Conservation (phyloP, 2,113 vertebrate genomes). For the Bucco capensis region DNA sequence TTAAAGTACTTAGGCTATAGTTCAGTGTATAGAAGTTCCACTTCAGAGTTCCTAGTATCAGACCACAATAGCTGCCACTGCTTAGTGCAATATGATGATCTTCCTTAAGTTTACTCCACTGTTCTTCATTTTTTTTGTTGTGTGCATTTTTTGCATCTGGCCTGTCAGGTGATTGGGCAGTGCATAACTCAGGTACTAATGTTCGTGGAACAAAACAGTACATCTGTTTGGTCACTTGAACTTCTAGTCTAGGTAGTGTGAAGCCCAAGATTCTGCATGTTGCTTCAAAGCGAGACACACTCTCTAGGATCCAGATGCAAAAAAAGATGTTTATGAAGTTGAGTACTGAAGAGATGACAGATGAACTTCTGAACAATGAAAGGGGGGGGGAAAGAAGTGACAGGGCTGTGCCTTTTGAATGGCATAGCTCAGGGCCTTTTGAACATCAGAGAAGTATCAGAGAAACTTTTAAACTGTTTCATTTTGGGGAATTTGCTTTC, state of each 20-base stretch:
- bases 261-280: not conserved
- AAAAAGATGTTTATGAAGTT: not conserved
- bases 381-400: not conserved
- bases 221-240: not conserved
- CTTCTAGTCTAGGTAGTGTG: not conserved
- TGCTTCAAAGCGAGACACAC: not conserved
- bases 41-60: not conserved
- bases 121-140: not conserved
- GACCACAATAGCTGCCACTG: not conserved
- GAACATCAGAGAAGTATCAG: not conserved
- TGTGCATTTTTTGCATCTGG: not conserved
- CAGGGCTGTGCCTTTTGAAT: not conserved
- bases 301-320: not conserved
- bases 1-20: not conserved
- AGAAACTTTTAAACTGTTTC: not conserved
- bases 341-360: not conserved
- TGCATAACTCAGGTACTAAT: not conserved
- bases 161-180: not conserved
- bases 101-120: not conserved
- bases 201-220: not conserved
- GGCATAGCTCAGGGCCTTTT: not conserved
- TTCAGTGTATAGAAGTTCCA: not conserved
- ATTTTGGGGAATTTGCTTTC: conserved; percentile 21
- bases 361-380: conserved; percentile 40
- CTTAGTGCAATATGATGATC: not conserved